phyloP scores from a whole-genome alignment of 2,113 vertebrate genomes.

The Platichthys flesus region DNA sequence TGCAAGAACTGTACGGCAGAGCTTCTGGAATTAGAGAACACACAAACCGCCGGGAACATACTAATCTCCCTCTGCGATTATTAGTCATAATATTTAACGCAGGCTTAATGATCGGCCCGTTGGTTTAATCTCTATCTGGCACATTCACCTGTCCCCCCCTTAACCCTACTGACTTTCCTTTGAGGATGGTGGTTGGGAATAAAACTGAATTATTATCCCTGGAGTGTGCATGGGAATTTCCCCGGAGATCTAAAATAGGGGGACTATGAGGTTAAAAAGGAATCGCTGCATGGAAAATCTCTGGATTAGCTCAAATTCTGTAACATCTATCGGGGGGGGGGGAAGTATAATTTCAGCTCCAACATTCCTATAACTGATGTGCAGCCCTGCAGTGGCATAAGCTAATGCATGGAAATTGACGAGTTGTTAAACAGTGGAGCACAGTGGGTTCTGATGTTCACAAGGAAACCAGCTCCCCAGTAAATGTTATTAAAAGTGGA shows the following conservation, averaged over 20 bases:
- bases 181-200: slow-evolving; percentile 43
- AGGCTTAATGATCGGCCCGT: slow-evolving; percentile 68
- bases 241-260: slow-evolving; percentile 43
- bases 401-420: slow-evolving; percentile 55
- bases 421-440: slow-evolving; percentile 43
- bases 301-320: slow-evolving; percentile 52
- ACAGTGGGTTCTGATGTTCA: slow-evolving; percentile 24
- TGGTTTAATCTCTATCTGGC: slow-evolving; percentile 64
- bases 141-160: slow-evolving; percentile 62
- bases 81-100: slow-evolving; percentile 81
- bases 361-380: too few relatives aligned
- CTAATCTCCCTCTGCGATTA: slow-evolving; percentile 76
- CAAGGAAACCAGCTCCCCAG: neutral
- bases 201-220: slow-evolving; percentile 55
- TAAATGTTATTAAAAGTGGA: neutral
- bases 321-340: neutral
- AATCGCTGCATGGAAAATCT: slow-evolving; percentile 47
- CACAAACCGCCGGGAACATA: slow-evolving; percentile 68
- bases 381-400: slow-evolving; percentile 23
- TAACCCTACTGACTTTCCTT: slow-evolving; percentile 47
- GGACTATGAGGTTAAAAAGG: slow-evolving; percentile 15
- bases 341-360: too few relatives aligned
- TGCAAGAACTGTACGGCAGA: slow-evolving; percentile 64
- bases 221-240: slow-evolving; percentile 43
- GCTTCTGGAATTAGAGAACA: slow-evolving; percentile 64